Evolutionary conservation across 2,113 vertebrate genomes (phyloP).

Genomic region (Scopus umbretta): DNA sequence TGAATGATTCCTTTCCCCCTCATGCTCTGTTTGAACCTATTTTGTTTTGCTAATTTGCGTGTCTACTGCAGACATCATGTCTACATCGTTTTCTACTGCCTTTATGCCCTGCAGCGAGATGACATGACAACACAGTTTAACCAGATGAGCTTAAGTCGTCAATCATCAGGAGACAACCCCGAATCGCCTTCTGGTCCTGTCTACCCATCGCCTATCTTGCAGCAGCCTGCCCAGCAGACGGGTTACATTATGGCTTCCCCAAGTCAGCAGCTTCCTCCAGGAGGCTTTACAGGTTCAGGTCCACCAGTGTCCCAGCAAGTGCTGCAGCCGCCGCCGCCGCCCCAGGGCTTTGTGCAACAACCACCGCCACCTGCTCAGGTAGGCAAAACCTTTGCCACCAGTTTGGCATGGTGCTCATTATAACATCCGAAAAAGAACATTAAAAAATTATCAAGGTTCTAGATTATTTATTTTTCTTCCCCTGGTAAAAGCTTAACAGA

Average conservation of each 20-base stretch:
- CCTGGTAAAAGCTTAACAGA: not conserved
- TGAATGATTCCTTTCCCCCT: not conserved
- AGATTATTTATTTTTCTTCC: not conserved
- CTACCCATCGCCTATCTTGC: constrained; percentile 71
- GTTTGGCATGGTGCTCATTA: rapidly evolving
- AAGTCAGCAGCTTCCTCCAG: constrained; percentile 71
- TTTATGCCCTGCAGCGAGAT: constrained; percentile 74
- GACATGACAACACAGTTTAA: constrained; percentile 84
- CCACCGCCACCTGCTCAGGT: constrained; percentile 85
- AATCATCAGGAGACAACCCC: constrained; percentile 79
- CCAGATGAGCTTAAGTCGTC: constrained; percentile 86
- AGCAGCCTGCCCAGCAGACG: constrained; percentile 77
- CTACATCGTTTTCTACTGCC: not conserved
- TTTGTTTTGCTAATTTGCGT: not conserved
- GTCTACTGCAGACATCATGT: not conserved
- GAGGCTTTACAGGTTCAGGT: constrained; percentile 71
- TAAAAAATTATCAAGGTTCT: not conserved
- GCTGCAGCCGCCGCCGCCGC: constrained; percentile 66
- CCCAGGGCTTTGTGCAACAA: constrained; percentile 76
- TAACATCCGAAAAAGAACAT: too few relatives aligned
- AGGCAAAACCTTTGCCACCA: rapidly evolving
- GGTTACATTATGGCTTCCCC: constrained; percentile 75
- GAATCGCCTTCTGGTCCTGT: constrained; percentile 74
- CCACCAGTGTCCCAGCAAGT: constrained; percentile 75
- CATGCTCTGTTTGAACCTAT: not conserved